Conservation (phyloP, 1,140 invertebrate genomes). For the Doryteuthis pealeii region DNA sequence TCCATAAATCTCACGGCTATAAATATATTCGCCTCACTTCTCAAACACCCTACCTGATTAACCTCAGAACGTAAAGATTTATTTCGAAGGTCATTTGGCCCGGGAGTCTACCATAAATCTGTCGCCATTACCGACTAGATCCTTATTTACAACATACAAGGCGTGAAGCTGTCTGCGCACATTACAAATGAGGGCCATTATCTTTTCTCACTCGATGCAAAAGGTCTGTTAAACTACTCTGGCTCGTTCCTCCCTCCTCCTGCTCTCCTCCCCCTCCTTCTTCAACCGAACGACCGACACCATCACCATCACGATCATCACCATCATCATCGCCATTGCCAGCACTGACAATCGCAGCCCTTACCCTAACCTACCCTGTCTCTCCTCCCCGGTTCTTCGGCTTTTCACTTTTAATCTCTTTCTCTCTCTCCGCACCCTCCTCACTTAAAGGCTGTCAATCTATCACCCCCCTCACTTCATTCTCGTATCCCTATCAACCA, state of each 20-base stretch:
- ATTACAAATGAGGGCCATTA: constrained; percentile 1
- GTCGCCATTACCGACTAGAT: neutral
- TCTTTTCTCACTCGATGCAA: neutral
- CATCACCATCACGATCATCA: neutral
- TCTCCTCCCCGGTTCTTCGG: neutral
- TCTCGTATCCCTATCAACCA: neutral
- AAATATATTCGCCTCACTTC: neutral
- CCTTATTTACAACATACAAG: neutral
- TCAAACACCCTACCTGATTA: neutral
- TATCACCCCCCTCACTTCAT: neutral
- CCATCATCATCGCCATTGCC: too few relatives aligned
- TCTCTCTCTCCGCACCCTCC: neutral
- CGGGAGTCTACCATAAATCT: neutral
- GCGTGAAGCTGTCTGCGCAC: constrained; percentile 5
- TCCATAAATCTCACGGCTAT: neutral
- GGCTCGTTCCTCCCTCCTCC: neutral
- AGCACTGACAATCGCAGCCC: too few relatives aligned
- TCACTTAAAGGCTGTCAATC: neutral
- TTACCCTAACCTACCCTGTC: too few relatives aligned
- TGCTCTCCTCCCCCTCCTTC: neutral
- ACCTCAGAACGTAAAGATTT: constrained; percentile 7
- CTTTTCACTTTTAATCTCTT: neutral
- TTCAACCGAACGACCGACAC: neutral
- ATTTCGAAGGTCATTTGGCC: neutral
- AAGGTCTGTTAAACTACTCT: neutral